Evolutionary conservation across 2,113 vertebrate species (phyloP).

Genomic region (Emydocephalus ijimae): DNA sequence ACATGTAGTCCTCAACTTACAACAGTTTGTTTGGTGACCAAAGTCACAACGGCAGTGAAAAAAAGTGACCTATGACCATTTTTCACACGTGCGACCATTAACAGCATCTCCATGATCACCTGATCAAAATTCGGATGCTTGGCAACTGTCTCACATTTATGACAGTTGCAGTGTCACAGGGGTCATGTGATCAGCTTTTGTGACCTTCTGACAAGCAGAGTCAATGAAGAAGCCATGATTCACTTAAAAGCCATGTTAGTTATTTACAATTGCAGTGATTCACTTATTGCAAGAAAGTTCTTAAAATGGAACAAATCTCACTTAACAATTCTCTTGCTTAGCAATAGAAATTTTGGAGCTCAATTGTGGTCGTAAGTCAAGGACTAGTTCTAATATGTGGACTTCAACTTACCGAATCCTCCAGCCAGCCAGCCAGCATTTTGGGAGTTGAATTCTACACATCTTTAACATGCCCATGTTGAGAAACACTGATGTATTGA

Average conservation of each 20-base stretch:
- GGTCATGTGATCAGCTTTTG: background rate
- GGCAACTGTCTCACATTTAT: background rate
- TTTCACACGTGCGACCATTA: background rate
- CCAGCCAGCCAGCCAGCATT: background rate
- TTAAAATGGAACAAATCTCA: background rate
- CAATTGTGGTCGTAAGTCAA: background rate
- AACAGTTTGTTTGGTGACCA: background rate
- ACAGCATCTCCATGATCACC: background rate
- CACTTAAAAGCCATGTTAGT: background rate
- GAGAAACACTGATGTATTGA: background rate
- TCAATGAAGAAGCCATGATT: background rate
- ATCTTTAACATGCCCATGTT: background rate
- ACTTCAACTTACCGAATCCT: background rate
- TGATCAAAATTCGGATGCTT: background rate
- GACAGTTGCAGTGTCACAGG: rapidly evolving
- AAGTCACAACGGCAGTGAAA: background rate
- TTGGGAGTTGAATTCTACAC: background rate
- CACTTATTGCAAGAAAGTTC: background rate
- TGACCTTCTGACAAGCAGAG: background rate
- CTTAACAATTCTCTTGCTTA: background rate
- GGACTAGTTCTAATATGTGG: background rate
- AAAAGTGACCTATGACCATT: background rate
- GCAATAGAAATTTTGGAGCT: background rate
- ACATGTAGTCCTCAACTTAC: background rate
- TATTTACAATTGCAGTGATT: background rate